A percentile compares a stretch with the other conserved stretches of the same genome.
Conservation (phyloP, 53 echinoderm and acorn worm species). For the Glandiceps talaboti region DNA sequence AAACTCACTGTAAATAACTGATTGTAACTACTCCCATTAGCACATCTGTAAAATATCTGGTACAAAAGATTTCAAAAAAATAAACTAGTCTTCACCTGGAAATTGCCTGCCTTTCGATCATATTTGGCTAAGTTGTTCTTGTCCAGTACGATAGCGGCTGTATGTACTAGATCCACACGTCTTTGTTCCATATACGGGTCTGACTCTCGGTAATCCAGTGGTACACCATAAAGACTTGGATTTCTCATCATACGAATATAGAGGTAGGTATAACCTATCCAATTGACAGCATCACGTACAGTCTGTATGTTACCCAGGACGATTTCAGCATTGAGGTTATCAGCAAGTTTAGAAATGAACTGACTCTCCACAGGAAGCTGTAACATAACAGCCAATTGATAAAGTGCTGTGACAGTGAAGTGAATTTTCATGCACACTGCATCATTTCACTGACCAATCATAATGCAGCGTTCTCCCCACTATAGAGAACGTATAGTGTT, state of each 20-base stretch:
- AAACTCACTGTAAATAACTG: no score
- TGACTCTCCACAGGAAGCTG: slow-evolving; percentile 97
- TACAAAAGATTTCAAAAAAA: no score
- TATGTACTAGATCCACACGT: slow-evolving; percentile 80
- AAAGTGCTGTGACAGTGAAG: no score
- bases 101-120: slow-evolving; percentile 81
- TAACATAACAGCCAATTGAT: no score
- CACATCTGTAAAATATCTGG: no score
- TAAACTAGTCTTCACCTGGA: slow-evolving; percentile 50
- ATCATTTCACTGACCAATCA: no score
- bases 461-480: no score
- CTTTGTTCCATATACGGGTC: slow-evolving; percentile 86
- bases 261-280: slow-evolving; percentile 95
- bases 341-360: slow-evolving; percentile 61
- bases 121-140: slow-evolving; percentile 94
- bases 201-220: slow-evolving; percentile 66
- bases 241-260: slow-evolving; percentile 98
- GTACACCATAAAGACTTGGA: slow-evolving; percentile 78
- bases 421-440: no score
- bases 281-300: slow-evolving; percentile 89
- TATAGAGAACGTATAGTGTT: no score
- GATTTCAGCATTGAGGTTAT: slow-evolving; percentile 91
- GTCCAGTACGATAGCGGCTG: slow-evolving; percentile 58
- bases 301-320: slow-evolving; percentile 90
- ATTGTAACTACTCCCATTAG: no score